Evolutionary conservation across 2,888 invertebrate species (phyloP).

Genomic region (Apodemia duryi): DNA sequence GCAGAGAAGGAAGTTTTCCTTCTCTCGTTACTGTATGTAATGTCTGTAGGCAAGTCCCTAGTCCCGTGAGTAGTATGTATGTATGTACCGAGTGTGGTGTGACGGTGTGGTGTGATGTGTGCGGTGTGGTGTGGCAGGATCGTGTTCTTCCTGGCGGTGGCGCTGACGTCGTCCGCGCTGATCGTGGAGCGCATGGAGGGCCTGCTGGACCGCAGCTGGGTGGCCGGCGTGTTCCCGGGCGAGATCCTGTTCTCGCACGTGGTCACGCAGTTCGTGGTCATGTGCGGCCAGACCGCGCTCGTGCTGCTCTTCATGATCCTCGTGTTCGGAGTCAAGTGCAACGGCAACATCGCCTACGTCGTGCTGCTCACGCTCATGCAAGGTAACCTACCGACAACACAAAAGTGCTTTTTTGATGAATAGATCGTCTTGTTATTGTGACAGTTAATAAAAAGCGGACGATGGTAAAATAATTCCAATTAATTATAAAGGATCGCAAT

Average conservation of each 20-base stretch:
- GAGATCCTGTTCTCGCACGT: constrained; percentile 97
- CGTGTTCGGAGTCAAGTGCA: constrained; percentile 93
- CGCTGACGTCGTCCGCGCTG: constrained; percentile 93
- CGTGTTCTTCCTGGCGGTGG: constrained; percentile 97
- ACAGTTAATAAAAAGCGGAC: too few relatives aligned
- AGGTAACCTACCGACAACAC: constrained; percentile 56
- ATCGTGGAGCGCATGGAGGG: constrained; percentile 96
- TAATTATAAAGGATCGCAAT: too few relatives aligned
- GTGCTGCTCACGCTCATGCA: constrained; percentile 92
- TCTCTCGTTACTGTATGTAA: too few relatives aligned
- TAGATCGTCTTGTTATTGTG: too few relatives aligned
- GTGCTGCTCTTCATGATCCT: constrained; percentile 95
- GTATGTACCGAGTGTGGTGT: too few relatives aligned
- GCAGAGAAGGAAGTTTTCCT: too few relatives aligned
- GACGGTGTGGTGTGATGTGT: too few relatives aligned
- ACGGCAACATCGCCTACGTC: constrained; percentile 92
- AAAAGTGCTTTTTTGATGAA: too few relatives aligned
- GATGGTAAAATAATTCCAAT: too few relatives aligned
- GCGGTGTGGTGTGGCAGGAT: constrained; percentile 81
- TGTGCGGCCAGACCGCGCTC: constrained; percentile 95
- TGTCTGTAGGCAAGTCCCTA: too few relatives aligned
- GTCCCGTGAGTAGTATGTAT: too few relatives aligned
- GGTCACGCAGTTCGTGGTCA: constrained; percentile 95
- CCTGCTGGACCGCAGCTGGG: constrained; percentile 94
- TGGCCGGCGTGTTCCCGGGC: constrained; percentile 93